Evolutionary conservation across 1,140 invertebrate genomes (phyloP).

Genomic region (Zaprionus vittiger): DNA sequence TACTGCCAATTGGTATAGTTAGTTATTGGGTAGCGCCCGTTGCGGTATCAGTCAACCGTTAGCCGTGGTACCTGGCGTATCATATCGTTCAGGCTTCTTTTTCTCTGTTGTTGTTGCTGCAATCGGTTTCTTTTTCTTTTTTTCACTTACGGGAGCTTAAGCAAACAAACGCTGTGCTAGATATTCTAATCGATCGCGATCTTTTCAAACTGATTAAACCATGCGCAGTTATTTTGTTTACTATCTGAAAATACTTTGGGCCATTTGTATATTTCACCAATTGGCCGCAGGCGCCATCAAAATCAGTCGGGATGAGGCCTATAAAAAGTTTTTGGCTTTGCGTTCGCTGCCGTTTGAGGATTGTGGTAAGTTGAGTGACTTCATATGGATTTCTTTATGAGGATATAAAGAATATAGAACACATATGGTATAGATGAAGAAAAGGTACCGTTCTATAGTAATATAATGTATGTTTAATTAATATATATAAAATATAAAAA

Average conservation of each 20-base stretch:
- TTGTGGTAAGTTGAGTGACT: slow-evolving; percentile 59
- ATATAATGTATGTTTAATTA: too few species aligned
- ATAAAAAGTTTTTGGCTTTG: slow-evolving; percentile 59
- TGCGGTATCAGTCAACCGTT: slow-evolving; percentile 57
- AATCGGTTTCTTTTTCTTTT: slow-evolving; percentile 22
- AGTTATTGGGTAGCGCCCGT: slow-evolving; percentile 11
- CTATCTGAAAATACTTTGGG: slow-evolving; percentile 66
- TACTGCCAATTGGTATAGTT: slow-evolving; percentile 17
- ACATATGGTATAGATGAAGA: too few species aligned
- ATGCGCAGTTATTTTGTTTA: slow-evolving; percentile 61
- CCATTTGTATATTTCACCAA: slow-evolving; percentile 43
- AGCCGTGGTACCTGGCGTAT: slow-evolving; percentile 56
- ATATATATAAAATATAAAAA: too few species aligned
- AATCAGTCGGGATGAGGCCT: slow-evolving; percentile 48
- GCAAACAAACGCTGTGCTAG: slow-evolving; percentile 42
- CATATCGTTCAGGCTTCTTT: slow-evolving; percentile 34
- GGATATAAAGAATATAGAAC: neutral
- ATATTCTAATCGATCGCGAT: slow-evolving; percentile 64
- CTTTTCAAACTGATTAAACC: slow-evolving; percentile 53
- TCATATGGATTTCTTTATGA: neutral
- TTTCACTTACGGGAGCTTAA: neutral
- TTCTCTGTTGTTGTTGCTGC: slow-evolving; percentile 56
- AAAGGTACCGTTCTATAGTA: too few species aligned
- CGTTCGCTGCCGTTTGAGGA: slow-evolving; percentile 69
- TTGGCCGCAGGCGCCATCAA: slow-evolving; percentile 37